phyloP scores from a whole-genome alignment of 2,888 invertebrate species.

The Drosophila neonasuta region DNA sequence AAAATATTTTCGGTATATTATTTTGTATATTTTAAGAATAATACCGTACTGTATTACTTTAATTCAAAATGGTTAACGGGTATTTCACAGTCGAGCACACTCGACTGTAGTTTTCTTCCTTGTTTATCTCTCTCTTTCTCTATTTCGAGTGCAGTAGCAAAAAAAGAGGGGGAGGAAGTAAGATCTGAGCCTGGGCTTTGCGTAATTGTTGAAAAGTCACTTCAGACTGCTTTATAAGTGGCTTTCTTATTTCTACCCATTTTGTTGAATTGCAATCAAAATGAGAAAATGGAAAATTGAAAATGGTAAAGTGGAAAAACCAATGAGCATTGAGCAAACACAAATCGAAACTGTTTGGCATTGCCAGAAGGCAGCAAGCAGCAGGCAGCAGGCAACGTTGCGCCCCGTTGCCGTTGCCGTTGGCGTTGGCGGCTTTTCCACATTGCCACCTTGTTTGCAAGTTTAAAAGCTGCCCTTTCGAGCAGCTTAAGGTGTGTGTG shows the following conservation, averaged over 20 bases:
- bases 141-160: slow-evolving; percentile 3
- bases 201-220: slow-evolving; percentile 48
- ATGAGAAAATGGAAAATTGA: slow-evolving; percentile 24
- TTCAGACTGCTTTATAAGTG: slow-evolving; percentile 52
- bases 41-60: no score
- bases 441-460: slow-evolving; percentile 70
- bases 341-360: slow-evolving; percentile 60
- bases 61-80: no score
- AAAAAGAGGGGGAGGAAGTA: background rate
- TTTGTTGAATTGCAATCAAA: slow-evolving; percentile 49
- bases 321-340: slow-evolving; percentile 60
- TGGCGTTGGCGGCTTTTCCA: slow-evolving; percentile 63
- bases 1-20: no score
- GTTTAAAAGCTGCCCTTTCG: slow-evolving; percentile 67
- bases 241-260: slow-evolving; percentile 55
- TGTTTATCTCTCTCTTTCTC: background rate
- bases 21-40: no score
- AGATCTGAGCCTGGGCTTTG: slow-evolving; percentile 1
- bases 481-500: slow-evolving; percentile 43
- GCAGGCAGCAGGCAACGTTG: background rate
- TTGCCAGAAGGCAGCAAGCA: background rate
- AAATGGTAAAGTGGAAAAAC: slow-evolving; percentile 49
- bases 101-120: no score
- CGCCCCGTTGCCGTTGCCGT: background rate
- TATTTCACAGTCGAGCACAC: no score